phyloP scores from a whole-genome alignment of 2,797 vertebrate species.

The Pachyuromys duprasi region DNA sequence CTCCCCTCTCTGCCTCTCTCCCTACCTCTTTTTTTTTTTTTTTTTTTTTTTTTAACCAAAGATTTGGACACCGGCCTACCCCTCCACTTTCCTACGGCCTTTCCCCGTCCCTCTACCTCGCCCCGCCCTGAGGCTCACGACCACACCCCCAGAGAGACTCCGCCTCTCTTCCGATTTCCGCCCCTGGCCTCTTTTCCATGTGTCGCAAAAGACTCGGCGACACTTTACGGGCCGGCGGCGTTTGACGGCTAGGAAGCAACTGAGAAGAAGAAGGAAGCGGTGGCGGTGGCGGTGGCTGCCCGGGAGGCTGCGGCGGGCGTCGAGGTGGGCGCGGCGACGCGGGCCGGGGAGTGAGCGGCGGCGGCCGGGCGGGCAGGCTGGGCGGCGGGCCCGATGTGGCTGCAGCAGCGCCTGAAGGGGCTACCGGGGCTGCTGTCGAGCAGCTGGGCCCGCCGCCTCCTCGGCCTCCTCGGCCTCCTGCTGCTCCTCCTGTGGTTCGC shows the following conservation, averaged over 20 bases:
- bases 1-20: no score
- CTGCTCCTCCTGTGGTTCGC: slow-evolving; percentile 94
- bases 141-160: background rate
- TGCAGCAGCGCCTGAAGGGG: slow-evolving; percentile 96
- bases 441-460: slow-evolving; percentile 95
- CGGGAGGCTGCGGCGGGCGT: background rate
- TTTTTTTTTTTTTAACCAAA: background rate
- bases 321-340: slow-evolving; percentile 26
- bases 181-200: background rate
- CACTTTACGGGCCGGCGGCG: slow-evolving; percentile 56
- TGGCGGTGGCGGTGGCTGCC: background rate
- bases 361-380: slow-evolving; percentile 68
- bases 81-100: rapidly evolving
- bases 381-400: slow-evolving; percentile 90
- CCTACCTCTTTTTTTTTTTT: no score
- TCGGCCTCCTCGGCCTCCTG: slow-evolving; percentile 90
- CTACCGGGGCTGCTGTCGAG: slow-evolving; percentile 95
- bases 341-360: slow-evolving; percentile 47
- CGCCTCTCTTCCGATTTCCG: background rate
- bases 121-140: rapidly evolving
- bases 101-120: rapidly evolving
- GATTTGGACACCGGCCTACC: no score
- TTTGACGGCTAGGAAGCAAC: slow-evolving; percentile 54
- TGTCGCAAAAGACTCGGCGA: slow-evolving; percentile 75
- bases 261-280: slow-evolving; percentile 43